These are phyloP conservation scores for Drosophila tani DNA, from an alignment of 1,140 invertebrate species.

Conservation along the genomic window DNA sequence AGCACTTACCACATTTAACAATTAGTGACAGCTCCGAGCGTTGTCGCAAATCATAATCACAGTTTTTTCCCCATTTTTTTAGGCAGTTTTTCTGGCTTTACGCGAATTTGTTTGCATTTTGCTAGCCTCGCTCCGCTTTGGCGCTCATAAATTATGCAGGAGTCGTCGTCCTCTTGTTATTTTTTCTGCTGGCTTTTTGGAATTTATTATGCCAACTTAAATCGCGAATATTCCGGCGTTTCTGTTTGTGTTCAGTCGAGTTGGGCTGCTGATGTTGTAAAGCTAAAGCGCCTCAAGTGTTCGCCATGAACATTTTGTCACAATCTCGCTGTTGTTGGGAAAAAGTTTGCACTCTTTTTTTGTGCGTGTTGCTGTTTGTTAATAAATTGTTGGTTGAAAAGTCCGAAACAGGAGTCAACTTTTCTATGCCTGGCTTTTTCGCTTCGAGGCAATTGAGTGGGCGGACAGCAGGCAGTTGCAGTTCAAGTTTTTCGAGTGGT, in stretches of 20 bases:
- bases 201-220: slow-evolving; percentile 64
- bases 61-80: slow-evolving; percentile 14
- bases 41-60: slow-evolving; percentile 49
- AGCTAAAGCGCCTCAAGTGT: slow-evolving; percentile 47
- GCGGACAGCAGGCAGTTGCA: slow-evolving; percentile 29
- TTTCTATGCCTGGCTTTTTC: slow-evolving; percentile 30
- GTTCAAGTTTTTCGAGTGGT: slow-evolving; percentile 20
- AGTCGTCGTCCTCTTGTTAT: slow-evolving; percentile 36
- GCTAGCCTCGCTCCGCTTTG: neutral
- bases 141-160: slow-evolving; percentile 69
- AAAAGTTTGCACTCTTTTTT: slow-evolving; percentile 22
- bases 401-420: slow-evolving; percentile 54
- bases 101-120: slow-evolving; percentile 42
- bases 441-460: slow-evolving; percentile 28
- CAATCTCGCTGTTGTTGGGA: slow-evolving; percentile 45
- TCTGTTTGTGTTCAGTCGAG: slow-evolving; percentile 24
- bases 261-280: slow-evolving; percentile 36
- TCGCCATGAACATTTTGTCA: slow-evolving; percentile 63
- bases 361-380: slow-evolving; percentile 23
- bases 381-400: slow-evolving; percentile 38
- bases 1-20: slow-evolving; percentile 57
- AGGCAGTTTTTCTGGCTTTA: slow-evolving; percentile 22
- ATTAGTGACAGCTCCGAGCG: slow-evolving; percentile 50
- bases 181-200: slow-evolving; percentile 27
- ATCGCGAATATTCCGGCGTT: slow-evolving; percentile 41